A percentile compares a stretch with the other conserved stretches of the same genome.
Conservation (phyloP, 1,140 invertebrate species). For the Eriocheir sinensis region DNA sequence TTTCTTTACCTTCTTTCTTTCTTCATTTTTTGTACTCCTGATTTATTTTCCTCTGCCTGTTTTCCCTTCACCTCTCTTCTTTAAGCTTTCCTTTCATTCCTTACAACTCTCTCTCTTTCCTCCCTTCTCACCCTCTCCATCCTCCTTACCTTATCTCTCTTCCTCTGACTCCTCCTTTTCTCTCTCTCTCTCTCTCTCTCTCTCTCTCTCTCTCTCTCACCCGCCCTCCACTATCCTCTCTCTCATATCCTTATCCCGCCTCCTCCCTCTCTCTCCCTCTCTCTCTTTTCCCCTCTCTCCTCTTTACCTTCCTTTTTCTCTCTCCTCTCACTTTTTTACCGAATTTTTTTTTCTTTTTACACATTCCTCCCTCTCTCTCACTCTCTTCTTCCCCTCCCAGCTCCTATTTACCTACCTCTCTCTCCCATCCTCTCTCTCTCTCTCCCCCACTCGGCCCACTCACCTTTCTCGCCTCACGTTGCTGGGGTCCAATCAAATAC, state of each 20-base stretch:
- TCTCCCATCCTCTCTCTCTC: no score
- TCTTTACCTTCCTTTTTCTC: neutral
- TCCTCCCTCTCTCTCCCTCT: slow-evolving; percentile 20
- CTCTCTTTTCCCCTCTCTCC: neutral
- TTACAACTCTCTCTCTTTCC: neutral
- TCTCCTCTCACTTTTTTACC: neutral
- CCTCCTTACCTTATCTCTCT: neutral
- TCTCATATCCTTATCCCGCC: neutral
- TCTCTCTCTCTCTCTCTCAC: neutral
- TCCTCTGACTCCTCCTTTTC: neutral
- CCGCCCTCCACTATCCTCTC: neutral
- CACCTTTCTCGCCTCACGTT: no score
- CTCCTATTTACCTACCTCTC: no score
- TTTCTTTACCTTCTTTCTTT: no score
- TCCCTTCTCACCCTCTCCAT: neutral
- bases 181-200: no score
- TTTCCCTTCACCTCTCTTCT: no score
- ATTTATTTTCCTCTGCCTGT: no score
- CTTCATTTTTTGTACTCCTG: no score
- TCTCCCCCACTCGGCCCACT: no score
- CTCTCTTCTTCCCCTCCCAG: no score
- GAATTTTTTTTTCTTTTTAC: neutral
- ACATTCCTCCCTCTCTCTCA: no score
- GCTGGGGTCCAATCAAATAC: no score
- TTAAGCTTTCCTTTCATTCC: neutral